Percentiles rank a stretch among this genome's conserved stretches.
phyloP scores from a whole-genome alignment of 1,140 invertebrate species.

The Aphaenogaster floridana region DNA sequence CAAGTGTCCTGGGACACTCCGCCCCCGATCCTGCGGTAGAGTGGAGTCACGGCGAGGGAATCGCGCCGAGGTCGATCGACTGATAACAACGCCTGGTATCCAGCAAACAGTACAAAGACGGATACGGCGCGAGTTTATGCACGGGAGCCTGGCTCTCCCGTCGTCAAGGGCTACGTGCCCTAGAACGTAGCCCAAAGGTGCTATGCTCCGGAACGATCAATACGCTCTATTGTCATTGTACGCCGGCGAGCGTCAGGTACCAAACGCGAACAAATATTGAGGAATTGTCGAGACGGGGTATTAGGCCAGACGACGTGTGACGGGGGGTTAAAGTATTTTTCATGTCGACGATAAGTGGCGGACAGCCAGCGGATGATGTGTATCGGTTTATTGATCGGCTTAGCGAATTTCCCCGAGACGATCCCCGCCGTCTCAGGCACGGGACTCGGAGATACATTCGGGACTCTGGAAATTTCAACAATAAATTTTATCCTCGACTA shows the following conservation, averaged over 20 bases:
- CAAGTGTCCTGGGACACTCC: not conserved
- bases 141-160: not conserved
- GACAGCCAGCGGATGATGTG: not conserved
- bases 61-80: slow-evolving; percentile 29
- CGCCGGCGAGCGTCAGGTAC: not conserved
- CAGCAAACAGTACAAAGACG: slow-evolving; percentile 15
- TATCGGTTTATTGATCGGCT: slow-evolving; percentile 38
- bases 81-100: slow-evolving; percentile 35
- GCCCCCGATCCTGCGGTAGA: not conserved
- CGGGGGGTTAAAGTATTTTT: slow-evolving; percentile 23
- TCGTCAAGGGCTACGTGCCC: slow-evolving; percentile 9
- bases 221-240: slow-evolving; percentile 46
- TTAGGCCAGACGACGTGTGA: slow-evolving; percentile 24
- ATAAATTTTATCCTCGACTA: slow-evolving; percentile 12
- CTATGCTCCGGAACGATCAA: slow-evolving; percentile 48
- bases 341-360: slow-evolving; percentile 22
- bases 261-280: slow-evolving; percentile 30
- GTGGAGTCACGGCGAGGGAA: not conserved
- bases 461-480: not conserved
- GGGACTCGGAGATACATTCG: no score
- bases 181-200: slow-evolving; percentile 15
- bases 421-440: not conserved
- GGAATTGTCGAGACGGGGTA: slow-evolving; percentile 39
- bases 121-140: slow-evolving; percentile 8
- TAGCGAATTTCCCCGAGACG: not conserved